phyloP scores from a whole-genome alignment of 2,797 vertebrate species.

The Molossus alvarezi region DNA sequence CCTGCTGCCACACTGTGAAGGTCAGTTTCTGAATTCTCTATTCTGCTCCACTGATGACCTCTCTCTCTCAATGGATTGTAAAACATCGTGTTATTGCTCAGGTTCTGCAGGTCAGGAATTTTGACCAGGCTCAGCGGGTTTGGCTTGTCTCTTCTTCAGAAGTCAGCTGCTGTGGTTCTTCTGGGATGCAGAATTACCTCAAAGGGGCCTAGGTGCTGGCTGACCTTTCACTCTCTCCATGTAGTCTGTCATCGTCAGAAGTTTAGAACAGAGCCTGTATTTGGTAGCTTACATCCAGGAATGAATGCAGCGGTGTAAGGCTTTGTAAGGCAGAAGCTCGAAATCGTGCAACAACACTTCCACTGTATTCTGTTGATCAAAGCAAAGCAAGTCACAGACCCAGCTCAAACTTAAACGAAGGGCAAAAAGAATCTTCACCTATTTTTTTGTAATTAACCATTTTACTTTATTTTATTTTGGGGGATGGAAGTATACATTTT shows the following conservation, averaged over 20 bases:
- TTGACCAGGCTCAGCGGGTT: not conserved
- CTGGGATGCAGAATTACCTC: not conserved
- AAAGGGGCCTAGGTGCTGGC: not conserved
- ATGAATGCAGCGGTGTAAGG: not conserved
- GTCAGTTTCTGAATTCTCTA: not conserved
- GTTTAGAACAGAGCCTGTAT: not conserved
- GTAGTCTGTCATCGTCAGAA: not conserved
- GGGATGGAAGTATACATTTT: not conserved
- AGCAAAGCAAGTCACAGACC: not conserved
- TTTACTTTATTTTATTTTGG: not conserved
- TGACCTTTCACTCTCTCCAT: not conserved
- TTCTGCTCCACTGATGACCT: not conserved
- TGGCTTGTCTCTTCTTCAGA: not conserved
- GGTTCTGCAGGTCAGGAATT: not conserved
- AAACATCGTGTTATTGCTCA: not conserved
- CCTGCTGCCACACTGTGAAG: not conserved
- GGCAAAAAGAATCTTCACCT: not conserved
- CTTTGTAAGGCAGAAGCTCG: not conserved
- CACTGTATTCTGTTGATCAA: not conserved
- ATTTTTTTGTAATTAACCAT: not conserved
- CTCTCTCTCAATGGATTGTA: not conserved
- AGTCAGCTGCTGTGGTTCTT: not conserved
- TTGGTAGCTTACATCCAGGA: slow-evolving; percentile 1
- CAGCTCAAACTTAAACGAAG: not conserved
- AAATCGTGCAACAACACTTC: not conserved